Conservation (phyloP, 2,113 vertebrate species). For the Gasterosteus nipponicus region DNA sequence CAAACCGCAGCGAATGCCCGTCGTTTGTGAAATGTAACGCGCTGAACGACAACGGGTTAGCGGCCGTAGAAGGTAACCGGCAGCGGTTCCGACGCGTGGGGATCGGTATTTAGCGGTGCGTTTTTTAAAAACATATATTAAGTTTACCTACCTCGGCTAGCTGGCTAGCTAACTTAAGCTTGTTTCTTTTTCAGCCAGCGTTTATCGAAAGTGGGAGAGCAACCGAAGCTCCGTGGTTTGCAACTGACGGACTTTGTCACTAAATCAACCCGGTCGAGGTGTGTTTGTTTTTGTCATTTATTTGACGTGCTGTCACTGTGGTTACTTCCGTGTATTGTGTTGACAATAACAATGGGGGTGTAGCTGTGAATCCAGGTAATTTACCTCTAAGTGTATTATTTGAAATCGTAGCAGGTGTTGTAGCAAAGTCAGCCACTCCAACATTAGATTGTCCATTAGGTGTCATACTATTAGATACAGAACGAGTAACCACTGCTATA, state of each 20-base stretch:
- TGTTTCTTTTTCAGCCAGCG: slow-evolving; percentile 11
- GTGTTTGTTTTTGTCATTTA: neutral
- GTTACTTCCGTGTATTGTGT: slow-evolving; percentile 6
- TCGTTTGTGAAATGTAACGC: neutral
- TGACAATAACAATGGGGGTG: neutral
- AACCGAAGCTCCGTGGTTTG: slow-evolving; percentile 1
- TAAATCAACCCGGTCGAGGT: slow-evolving; percentile 28
- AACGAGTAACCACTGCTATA: neutral
- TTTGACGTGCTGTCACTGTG: slow-evolving; percentile 3
- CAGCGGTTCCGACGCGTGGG: neutral
- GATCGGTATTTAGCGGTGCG: slow-evolving; percentile 2
- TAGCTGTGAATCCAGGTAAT: neutral
- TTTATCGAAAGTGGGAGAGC: slow-evolving; percentile 49
- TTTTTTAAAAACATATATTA: slow-evolving; percentile 38
- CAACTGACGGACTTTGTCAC: neutral
- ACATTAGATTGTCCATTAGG: neutral
- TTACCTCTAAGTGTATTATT: neutral
- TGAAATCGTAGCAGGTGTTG: neutral
- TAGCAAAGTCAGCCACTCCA: neutral
- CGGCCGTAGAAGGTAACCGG: too few relatives aligned
- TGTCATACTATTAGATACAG: neutral
- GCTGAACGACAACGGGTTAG: neutral
- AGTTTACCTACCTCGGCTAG: slow-evolving; percentile 59
- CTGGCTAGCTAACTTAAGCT: slow-evolving; percentile 48
- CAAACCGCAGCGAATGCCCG: neutral